Conservation (phyloP, 2,113 vertebrate species). For the Loxodonta africana region DNA sequence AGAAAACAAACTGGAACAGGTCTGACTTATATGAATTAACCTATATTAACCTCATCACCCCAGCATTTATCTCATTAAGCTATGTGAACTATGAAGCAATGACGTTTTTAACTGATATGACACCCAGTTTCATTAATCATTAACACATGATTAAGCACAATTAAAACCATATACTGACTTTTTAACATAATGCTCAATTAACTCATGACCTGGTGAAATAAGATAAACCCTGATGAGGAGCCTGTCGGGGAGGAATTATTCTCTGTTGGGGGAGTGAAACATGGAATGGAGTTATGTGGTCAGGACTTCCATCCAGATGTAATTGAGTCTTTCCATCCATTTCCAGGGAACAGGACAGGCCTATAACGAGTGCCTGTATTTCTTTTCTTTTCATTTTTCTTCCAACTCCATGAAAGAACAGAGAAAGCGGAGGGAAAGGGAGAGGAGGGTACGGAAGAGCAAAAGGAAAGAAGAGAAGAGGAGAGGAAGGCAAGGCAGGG, state of each 20-base stretch:
- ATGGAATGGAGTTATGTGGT: neutral
- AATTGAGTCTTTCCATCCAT: slow-evolving; percentile 4
- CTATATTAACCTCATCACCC: slow-evolving; percentile 38
- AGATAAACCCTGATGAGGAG: neutral
- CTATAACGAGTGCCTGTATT: neutral
- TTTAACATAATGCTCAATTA: slow-evolving; percentile 50
- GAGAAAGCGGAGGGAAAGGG: neutral
- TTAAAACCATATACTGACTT: slow-evolving; percentile 41
- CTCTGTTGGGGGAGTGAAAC: neutral
- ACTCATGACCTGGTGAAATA: slow-evolving; percentile 43
- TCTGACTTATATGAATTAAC: slow-evolving; percentile 36
- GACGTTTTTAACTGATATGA: slow-evolving; percentile 42
- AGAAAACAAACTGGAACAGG: slow-evolving; percentile 45
- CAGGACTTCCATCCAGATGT: neutral
- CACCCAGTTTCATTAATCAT: slow-evolving; percentile 25
- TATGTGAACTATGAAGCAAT: neutral
- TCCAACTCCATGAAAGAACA: neutral
- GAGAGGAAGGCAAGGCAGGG: no score
- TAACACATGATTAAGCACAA: slow-evolving; percentile 59
- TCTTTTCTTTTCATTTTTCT: neutral
- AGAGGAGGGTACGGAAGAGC: neutral
- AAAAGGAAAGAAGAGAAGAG: fast-evolving
- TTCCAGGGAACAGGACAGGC: neutral
- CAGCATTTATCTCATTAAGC: slow-evolving; percentile 34
- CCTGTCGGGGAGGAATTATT: neutral